phyloP scores from a whole-genome alignment of 2,888 invertebrate species.

The Bunonema sp. region DNA sequence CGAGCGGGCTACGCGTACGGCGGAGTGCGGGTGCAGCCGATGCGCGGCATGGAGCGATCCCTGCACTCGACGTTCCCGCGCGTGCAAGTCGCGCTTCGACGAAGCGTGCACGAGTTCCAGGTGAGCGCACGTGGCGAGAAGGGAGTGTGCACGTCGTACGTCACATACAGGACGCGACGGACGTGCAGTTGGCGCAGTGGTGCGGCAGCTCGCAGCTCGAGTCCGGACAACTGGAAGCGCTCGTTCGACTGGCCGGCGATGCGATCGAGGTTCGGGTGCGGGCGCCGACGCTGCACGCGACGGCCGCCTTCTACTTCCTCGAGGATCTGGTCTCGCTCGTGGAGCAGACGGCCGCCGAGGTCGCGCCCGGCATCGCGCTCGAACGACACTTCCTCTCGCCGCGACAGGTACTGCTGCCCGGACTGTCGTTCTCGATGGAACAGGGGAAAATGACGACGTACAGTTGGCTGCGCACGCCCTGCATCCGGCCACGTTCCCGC shows the following conservation, averaged over 20 bases:
- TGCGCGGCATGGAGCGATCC: conserved; percentile 52
- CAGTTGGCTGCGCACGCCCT: conserved; percentile 19
- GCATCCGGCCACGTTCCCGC: conserved; percentile 24
- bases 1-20: conserved; percentile 11
- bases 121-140: conserved; percentile 8
- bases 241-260: conserved; percentile 49
- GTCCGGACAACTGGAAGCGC: conserved; percentile 57
- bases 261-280: conserved; percentile 46
- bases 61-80: conserved; percentile 59
- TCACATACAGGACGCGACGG: conserved; percentile 50
- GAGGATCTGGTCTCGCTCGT: conserved; percentile 50
- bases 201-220: conserved; percentile 54
- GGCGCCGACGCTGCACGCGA: conserved; percentile 43
- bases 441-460: neutral
- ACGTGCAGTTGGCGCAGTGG: conserved; percentile 60
- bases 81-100: conserved; percentile 54
- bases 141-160: no score
- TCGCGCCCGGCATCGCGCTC: conserved; percentile 58
- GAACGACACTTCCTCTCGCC: conserved; percentile 58
- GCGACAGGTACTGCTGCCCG: conserved; percentile 17
- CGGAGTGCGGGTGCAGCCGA: conserved; percentile 46
- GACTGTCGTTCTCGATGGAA: neutral
- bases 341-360: conserved; percentile 55
- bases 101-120: conserved; percentile 50
- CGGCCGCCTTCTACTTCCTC: conserved; percentile 55